A percentile compares a stretch with the other conserved stretches of the same genome.
Conservation (phyloP, 2,888 invertebrate species). For the Steromphala cineraria region DNA sequence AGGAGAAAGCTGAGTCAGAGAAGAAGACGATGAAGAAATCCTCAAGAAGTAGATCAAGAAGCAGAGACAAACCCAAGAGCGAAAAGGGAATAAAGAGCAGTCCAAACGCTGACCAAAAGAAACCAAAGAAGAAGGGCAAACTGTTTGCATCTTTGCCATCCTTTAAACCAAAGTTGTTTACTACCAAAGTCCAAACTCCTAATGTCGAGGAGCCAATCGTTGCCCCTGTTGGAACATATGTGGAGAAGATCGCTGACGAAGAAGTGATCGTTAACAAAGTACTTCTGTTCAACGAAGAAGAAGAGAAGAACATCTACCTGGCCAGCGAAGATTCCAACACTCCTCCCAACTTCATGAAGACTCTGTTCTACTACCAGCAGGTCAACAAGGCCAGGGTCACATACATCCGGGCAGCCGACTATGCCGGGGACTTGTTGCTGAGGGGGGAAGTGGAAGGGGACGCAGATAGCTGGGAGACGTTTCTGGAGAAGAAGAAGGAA, state of each 20-base stretch:
- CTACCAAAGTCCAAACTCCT: background rate
- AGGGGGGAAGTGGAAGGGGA: background rate
- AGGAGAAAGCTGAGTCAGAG: too few species aligned
- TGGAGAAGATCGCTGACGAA: background rate
- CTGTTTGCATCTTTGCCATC: background rate
- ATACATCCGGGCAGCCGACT: background rate
- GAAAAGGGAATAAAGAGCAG: background rate
- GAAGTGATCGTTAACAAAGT: conserved; percentile 1
- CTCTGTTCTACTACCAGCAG: background rate
- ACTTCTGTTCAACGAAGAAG: background rate
- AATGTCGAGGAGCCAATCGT: background rate
- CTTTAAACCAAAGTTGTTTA: background rate
- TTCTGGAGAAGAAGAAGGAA: background rate
- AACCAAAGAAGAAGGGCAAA: background rate
- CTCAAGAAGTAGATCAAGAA: background rate
- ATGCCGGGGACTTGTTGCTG: background rate
- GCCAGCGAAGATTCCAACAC: background rate
- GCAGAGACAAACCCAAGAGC: background rate
- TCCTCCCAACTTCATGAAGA: background rate
- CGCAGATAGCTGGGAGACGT: background rate
- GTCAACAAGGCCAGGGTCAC: background rate
- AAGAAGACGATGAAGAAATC: too few species aligned
- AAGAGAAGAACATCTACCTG: background rate
- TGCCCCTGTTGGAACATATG: background rate
- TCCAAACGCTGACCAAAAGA: background rate